Percentiles rank a stretch among this genome's conserved stretches.
phyloP scores from a whole-genome alignment of 2,797 vertebrate genomes.

The Coregonus sp. region DNA sequence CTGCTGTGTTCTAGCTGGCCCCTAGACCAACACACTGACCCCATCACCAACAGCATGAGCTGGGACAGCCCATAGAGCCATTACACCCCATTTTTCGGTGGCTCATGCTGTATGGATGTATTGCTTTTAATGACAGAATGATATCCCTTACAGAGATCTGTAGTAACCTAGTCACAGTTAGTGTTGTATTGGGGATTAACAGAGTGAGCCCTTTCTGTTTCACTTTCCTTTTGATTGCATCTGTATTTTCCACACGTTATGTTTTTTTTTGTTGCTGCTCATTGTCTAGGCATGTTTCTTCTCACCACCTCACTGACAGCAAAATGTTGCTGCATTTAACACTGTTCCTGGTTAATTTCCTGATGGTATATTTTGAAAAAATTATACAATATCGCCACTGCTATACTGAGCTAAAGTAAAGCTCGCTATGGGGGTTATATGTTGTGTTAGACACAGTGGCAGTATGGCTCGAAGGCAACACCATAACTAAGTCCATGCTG shows the following conservation, averaged over 20 bases:
- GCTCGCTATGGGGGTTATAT: not conserved
- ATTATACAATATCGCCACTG: not conserved
- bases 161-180: slow-evolving; percentile 52
- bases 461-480: not conserved
- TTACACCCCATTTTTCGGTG: slow-evolving; percentile 60
- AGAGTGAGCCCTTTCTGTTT: slow-evolving; percentile 27
- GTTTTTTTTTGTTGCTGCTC: slow-evolving; percentile 60
- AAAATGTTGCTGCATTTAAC: not conserved
- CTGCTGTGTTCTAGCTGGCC: slow-evolving; percentile 76
- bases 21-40: slow-evolving; percentile 64
- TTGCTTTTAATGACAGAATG: slow-evolving; percentile 2
- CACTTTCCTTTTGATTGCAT: slow-evolving; percentile 59
- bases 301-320: slow-evolving; percentile 59
- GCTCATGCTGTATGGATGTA: slow-evolving; percentile 42
- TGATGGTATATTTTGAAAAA: not conserved
- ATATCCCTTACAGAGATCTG: slow-evolving; percentile 54
- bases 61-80: no score
- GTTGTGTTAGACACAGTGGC: not conserved
- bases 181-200: slow-evolving; percentile 61
- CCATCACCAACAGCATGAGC: slow-evolving; percentile 16
- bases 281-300: slow-evolving; percentile 72
- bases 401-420: not conserved
- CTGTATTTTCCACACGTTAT: slow-evolving; percentile 53
- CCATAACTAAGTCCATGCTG: not conserved
- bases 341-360: not conserved